Percentiles rank a stretch among this genome's conserved stretches.
phyloP scores from a whole-genome alignment of 1,140 invertebrate species.

The Apolygus lucorum region DNA sequence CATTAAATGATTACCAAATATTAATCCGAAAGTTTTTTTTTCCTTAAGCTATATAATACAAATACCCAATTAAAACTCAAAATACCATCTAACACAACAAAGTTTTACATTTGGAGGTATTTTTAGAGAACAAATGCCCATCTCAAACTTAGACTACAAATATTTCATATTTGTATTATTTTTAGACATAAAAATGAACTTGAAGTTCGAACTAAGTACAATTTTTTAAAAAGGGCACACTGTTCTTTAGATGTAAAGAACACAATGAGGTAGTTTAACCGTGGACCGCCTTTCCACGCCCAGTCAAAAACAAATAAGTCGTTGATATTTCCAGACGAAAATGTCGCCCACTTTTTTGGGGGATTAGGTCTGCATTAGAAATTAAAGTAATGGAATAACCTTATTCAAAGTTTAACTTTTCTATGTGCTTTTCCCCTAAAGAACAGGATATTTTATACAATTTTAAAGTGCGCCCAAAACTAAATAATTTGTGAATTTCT shows the following conservation, averaged over 20 bases:
- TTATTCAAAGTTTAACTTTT: background rate
- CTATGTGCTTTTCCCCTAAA: slow-evolving; percentile 15
- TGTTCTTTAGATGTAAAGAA: slow-evolving; percentile 27
- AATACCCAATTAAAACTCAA: slow-evolving; percentile 24
- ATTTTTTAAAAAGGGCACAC: slow-evolving; percentile 20
- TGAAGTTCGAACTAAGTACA: slow-evolving; percentile 28
- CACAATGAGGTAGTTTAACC: slow-evolving; percentile 22
- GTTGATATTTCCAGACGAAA: background rate
- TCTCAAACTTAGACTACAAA: slow-evolving; percentile 25
- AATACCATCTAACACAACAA: slow-evolving; percentile 25
- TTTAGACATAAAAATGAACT: slow-evolving; percentile 24
- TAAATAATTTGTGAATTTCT: background rate
- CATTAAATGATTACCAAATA: slow-evolving; percentile 30
- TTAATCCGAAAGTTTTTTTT: slow-evolving; percentile 26
- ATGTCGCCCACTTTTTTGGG: background rate
- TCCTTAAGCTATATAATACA: slow-evolving; percentile 16
- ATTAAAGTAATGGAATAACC: background rate
- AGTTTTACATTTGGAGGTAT: slow-evolving; percentile 13
- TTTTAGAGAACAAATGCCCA: slow-evolving; percentile 28
- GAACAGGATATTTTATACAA: slow-evolving; percentile 13
- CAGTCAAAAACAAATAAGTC: background rate
- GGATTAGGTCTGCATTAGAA: background rate
- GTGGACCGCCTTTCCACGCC: background rate
- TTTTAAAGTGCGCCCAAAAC: slow-evolving; percentile 28
- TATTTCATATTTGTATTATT: slow-evolving; percentile 26